Conservation (phyloP, 2,888 invertebrate genomes). For the Aphidoletes aphidimyza region DNA sequence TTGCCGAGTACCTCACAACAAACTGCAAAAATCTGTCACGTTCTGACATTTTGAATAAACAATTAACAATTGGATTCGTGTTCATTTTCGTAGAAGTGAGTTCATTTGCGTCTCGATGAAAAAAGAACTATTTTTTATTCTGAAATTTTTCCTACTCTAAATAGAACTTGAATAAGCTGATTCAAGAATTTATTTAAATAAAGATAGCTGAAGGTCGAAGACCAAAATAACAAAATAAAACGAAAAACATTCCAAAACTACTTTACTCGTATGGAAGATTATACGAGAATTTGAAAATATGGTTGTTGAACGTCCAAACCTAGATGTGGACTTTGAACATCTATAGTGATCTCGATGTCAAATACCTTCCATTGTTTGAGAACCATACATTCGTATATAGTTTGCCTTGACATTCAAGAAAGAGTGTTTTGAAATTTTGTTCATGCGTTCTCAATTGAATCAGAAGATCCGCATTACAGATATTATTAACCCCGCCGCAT, state of each 20-base stretch:
- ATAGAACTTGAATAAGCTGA: neutral
- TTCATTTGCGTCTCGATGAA: neutral
- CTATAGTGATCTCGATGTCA: no score
- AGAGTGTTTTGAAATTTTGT: no score
- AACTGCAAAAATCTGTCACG: neutral
- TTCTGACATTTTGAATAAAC: neutral
- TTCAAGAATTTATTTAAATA: slow-evolving; percentile 1
- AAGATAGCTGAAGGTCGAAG: neutral
- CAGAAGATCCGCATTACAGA: no score
- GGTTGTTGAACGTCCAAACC: no score
- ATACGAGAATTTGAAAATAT: no score
- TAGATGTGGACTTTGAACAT: no score
- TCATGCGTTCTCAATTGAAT: no score
- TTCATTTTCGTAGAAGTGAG: neutral
- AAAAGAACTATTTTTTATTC: neutral
- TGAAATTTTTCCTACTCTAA: neutral
- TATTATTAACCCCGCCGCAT: no score
- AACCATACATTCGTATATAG: no score
- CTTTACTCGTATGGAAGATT: no score
- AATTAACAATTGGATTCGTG: neutral
- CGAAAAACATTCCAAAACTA: neutral
- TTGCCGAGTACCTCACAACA: slow-evolving; percentile 25
- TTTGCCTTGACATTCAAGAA: no score
- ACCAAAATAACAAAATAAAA: neutral
- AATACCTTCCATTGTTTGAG: no score